Evolutionary conservation across 2,888 invertebrate species (phyloP).

Genomic region (Lithophane ornitopus): DNA sequence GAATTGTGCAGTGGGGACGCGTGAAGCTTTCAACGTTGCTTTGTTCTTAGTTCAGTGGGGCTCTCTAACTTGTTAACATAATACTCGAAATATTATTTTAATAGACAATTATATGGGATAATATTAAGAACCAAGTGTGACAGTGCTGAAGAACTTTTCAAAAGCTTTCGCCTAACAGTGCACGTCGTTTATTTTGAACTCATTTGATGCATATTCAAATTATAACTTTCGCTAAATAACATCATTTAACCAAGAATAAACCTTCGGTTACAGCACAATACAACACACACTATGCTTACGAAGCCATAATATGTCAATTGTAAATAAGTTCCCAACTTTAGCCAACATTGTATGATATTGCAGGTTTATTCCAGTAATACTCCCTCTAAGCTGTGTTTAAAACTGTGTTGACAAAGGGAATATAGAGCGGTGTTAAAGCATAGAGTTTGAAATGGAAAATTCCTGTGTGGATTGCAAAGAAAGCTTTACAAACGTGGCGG

Average conservation of each 20-base stretch:
- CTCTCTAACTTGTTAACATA: conserved; percentile 42
- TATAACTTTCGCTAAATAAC: conserved; percentile 5
- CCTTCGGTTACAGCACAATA: conserved; percentile 4
- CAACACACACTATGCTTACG: conserved; percentile 21
- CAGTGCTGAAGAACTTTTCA: neutral
- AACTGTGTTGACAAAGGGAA: neutral
- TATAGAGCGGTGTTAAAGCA: conserved; percentile 26
- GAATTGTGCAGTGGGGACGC: conserved; percentile 60
- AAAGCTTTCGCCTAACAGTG: neutral
- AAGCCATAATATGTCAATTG: conserved; percentile 23
- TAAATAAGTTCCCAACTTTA: conserved; percentile 34
- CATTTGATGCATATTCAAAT: neutral
- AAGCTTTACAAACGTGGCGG: conserved; percentile 30
- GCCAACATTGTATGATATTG: conserved; percentile 35
- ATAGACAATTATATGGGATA: neutral
- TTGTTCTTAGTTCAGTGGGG: conserved; percentile 44
- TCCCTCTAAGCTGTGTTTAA: conserved; percentile 18
- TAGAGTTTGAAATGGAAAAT: conserved; percentile 38
- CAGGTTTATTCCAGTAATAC: conserved; percentile 39
- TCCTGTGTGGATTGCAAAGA: conserved; percentile 1
- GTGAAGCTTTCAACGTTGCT: conserved; percentile 61
- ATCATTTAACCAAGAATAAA: conserved; percentile 9
- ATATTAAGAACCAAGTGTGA: neutral
- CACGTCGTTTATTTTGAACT: neutral
- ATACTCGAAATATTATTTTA: conserved; percentile 15